Base-by-base conservation (phyloP, 2,888 invertebrate species). In the Hemistola chrysoprasaria region DNA sequence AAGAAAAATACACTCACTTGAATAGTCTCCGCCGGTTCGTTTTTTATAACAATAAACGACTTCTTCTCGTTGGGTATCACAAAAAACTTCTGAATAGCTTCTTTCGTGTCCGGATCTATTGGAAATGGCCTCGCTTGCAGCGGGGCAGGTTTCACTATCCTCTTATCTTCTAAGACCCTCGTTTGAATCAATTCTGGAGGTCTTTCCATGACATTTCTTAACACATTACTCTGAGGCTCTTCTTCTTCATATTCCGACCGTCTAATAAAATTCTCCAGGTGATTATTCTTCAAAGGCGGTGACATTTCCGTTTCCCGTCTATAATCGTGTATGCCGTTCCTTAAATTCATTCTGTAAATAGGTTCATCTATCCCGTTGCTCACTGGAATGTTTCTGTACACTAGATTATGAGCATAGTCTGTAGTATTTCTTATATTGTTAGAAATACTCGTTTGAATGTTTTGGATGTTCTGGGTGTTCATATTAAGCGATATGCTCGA, bases 61-160 rank as follows among this genome's bases (percentile, higher is more conserved):
- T 93, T 93, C 68, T 93, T 92, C 31, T 93, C 92, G 8, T 84
- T 85, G n/a, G 89, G 89, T 40, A 88, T 71, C 11, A 90, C 87
- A 44, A 84, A 90, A 50, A 84, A 76, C 33, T 81, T 62, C 53
- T 80, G 82, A 2, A 81, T 67, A 0, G 73, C 10, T 11, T 86
- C 84, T 42, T 83, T 85, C 1, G 69, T 57, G 7, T 84, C 85
- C 0, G 75, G 47, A 33, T 85, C 78, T 2, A 86, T 70, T 0
- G 87, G 80, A 22, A 88, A 56, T 37, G 86, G 55, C 9, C 87
- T 64, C 1, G 83, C 81, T 35, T 78, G 87, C 6, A 88, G 31
- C 1, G 89, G 82, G 29, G 90, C 82, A 22, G 89, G 88, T 44
- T 88, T 89, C 34, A 87, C 52, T 6, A 88, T 76, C 57, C 83